phyloP scores from a whole-genome alignment of 2,888 invertebrate genomes.

The Artemia sinica region DNA sequence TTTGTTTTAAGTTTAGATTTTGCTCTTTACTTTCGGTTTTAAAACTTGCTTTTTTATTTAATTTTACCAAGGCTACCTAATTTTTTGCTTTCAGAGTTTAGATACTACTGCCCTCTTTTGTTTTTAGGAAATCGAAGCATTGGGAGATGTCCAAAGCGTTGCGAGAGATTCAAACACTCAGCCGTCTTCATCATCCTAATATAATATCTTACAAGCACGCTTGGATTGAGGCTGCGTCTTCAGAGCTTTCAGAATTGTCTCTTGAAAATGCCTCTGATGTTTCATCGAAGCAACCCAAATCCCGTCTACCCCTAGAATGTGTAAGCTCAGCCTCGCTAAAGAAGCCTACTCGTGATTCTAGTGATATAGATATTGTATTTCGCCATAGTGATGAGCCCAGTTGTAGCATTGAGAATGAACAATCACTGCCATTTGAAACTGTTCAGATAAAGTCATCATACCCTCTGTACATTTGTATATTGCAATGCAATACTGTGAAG shows the following conservation, averaged over 20 bases:
- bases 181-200: background rate
- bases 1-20: no score
- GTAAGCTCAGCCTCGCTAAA: background rate
- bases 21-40: no score
- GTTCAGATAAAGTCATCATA: background rate
- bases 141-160: background rate
- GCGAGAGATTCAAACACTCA: conserved; percentile 3
- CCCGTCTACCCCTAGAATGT: background rate
- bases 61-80: no score
- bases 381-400: background rate
- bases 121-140: background rate
- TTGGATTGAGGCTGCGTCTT: background rate
- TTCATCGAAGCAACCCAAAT: background rate
- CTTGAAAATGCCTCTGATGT: conserved; percentile 4
- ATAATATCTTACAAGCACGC: conserved; percentile 5
- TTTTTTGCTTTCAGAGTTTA: no score
- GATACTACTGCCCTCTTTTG: no score
- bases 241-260: background rate
- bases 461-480: background rate
- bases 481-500: conserved; percentile 8
- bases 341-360: background rate
- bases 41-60: no score
- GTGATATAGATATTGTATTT: conserved; percentile 2
- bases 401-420: background rate
- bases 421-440: background rate